Conservation (phyloP, 2,797 vertebrate genomes). For the Decapterus maruadsi region DNA sequence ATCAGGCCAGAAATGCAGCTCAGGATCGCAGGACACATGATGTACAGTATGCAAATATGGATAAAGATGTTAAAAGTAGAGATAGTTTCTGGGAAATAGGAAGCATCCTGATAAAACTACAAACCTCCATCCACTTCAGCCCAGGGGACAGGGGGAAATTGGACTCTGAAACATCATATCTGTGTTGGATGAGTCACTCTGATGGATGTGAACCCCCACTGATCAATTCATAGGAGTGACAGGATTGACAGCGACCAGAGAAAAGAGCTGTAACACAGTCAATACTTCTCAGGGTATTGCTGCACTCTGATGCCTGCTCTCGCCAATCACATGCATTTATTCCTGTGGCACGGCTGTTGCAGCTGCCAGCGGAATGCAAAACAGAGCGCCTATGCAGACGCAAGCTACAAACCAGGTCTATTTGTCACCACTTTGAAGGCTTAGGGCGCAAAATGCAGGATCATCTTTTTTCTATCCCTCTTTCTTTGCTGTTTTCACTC, state of each 20-base stretch:
- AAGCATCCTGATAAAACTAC: constrained; percentile 38
- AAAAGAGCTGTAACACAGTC: constrained; percentile 68
- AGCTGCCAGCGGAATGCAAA: constrained; percentile 72
- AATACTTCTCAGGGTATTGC: constrained; percentile 60
- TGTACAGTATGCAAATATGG: background rate
- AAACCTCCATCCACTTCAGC: constrained; percentile 37
- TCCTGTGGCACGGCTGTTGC: constrained; percentile 49
- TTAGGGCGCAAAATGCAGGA: constrained; percentile 71
- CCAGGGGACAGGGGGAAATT: constrained; percentile 51
- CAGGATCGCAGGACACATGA: background rate
- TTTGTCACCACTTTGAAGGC: constrained; percentile 77
- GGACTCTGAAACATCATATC: constrained; percentile 54
- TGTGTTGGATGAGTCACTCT: constrained; percentile 63
- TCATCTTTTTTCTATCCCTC: constrained; percentile 75
- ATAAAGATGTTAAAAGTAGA: constrained; percentile 22
- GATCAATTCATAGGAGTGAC: constrained; percentile 68
- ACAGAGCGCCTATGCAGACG: constrained; percentile 46
- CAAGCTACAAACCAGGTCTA: constrained; percentile 63
- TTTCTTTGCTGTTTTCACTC: constrained; percentile 73
- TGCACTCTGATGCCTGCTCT: constrained; percentile 53
- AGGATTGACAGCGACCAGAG: constrained; percentile 68
- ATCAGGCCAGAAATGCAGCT: constrained; percentile 7
- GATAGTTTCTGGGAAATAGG: constrained; percentile 10
- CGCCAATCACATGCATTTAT: constrained; percentile 72
- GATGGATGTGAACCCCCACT: constrained; percentile 65